Base-by-base conservation (phyloP, 2,113 vertebrate species). In the Thryonomys swinderianus region DNA sequence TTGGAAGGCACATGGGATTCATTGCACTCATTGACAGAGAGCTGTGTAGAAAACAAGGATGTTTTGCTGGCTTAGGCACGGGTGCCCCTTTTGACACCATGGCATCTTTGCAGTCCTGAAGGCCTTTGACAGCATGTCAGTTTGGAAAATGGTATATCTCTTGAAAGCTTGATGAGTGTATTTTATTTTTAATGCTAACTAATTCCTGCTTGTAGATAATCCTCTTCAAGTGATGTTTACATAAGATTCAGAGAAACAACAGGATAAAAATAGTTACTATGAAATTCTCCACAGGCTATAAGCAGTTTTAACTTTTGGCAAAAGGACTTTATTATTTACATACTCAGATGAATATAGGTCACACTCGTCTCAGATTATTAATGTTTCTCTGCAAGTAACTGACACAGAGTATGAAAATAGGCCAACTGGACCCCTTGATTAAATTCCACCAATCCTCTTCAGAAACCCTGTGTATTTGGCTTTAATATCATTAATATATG, bases 181-280 rank as follows among this genome's bases (percentile, higher is more conserved):
- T 95, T 94, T 89, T 94, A 88, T 96, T 96, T 96, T 95, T 86
- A 97, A 93, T 82, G 95, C 83, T 94, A 97, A 96, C 95, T 96
- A 96, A 97, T 97, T 96, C 80, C 64, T 94, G 88, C 82, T 91
- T 92, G 57, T 48, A 86, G 96, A 97, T 94, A 96, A 97, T 90
- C 93, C 95, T 66, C 62, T 96, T 64, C 13, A 2, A 92, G 57
- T 82, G 91, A 85, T 74, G 85, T 98, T 97, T 97, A 95, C 79
- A 97, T 92, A 95, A 96, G 96, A 96, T 81, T 64, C 93, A 97
- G 95, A 96, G 51, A 96, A 95, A 85, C 16, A 45, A 64, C 61
- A 87, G 55, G 78, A 95, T 85, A 96, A 98, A 98, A 97, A 98
- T 55, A 98, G n/a, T 76, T 97, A 94, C 78, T 73, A 83, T 90